Evolutionary conservation across 2,888 invertebrate genomes (phyloP).

Genomic region (Thumatha senex): DNA sequence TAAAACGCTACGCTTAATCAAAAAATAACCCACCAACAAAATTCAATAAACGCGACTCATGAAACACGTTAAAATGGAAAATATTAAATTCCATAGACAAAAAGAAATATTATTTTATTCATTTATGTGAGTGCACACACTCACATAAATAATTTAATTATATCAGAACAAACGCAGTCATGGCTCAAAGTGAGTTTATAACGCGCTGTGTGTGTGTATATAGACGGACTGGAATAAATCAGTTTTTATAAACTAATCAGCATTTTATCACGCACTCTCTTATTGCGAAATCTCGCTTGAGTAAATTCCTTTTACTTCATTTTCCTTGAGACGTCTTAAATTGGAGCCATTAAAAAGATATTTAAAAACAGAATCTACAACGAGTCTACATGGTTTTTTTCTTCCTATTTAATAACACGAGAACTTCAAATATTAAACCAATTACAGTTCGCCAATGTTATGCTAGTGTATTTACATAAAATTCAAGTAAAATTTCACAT

Average conservation of each 20-base stretch:
- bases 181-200: slow-evolving; percentile 28
- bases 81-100: slow-evolving; percentile 77
- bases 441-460: slow-evolving; percentile 10
- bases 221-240: slow-evolving; percentile 43
- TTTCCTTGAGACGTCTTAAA: slow-evolving; percentile 21
- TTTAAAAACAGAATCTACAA: background rate
- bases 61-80: slow-evolving; percentile 74
- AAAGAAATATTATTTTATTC: slow-evolving; percentile 55
- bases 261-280: slow-evolving; percentile 26
- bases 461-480: slow-evolving; percentile 23
- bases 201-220: slow-evolving; percentile 32
- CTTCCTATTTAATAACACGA: background rate
- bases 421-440: slow-evolving; percentile 3
- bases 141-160: slow-evolving; percentile 69
- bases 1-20: slow-evolving; percentile 58
- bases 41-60: slow-evolving; percentile 72
- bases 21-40: slow-evolving; percentile 67
- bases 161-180: slow-evolving; percentile 45
- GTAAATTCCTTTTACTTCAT: slow-evolving; percentile 21
- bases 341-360: slow-evolving; percentile 19
- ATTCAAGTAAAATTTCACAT: slow-evolving; percentile 15
- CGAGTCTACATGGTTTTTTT: no score
- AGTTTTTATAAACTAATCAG: slow-evolving; percentile 41
- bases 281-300: slow-evolving; percentile 16
- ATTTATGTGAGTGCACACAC: slow-evolving; percentile 41